A percentile compares a stretch with the other conserved stretches of the same genome.
phyloP scores from a whole-genome alignment of 2,888 invertebrate genomes.

The Leucophora obtusa region DNA sequence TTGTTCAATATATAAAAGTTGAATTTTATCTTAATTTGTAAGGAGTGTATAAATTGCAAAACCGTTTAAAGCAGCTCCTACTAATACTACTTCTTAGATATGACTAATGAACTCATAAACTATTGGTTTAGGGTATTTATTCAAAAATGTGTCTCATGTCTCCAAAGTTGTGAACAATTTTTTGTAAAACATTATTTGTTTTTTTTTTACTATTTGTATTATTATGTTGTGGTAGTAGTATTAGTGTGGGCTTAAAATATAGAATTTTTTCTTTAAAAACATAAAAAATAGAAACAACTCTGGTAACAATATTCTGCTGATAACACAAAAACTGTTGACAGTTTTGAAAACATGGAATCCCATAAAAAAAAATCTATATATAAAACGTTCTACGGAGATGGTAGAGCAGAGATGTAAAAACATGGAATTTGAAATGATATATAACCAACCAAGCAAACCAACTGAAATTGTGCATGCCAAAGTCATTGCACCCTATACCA shows the following conservation, averaged over 20 bases:
- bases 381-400: neutral
- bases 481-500: no score
- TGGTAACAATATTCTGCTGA: constrained; percentile 43
- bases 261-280: constrained; percentile 38
- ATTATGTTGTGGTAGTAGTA: no score
- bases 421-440: no score
- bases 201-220: neutral
- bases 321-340: constrained; percentile 57
- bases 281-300: constrained; percentile 11
- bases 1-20: constrained; percentile 3
- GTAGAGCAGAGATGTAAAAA: no score
- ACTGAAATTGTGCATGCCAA: no score
- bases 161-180: constrained; percentile 34
- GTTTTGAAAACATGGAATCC: constrained; percentile 39
- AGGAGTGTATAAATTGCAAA: neutral
- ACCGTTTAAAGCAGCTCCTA: neutral
- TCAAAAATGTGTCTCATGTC: constrained; percentile 31
- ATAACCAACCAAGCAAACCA: no score
- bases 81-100: neutral
- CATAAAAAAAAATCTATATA: constrained; percentile 18
- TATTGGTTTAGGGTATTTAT: constrained; percentile 25
- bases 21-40: constrained; percentile 8
- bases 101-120: constrained; percentile 30
- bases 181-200: neutral
- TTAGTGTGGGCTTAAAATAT: constrained; percentile 20